These are phyloP conservation scores for Acipenser transmontanus DNA, from an alignment of 2,797 vertebrate genomes.

Conservation along the genomic window DNA sequence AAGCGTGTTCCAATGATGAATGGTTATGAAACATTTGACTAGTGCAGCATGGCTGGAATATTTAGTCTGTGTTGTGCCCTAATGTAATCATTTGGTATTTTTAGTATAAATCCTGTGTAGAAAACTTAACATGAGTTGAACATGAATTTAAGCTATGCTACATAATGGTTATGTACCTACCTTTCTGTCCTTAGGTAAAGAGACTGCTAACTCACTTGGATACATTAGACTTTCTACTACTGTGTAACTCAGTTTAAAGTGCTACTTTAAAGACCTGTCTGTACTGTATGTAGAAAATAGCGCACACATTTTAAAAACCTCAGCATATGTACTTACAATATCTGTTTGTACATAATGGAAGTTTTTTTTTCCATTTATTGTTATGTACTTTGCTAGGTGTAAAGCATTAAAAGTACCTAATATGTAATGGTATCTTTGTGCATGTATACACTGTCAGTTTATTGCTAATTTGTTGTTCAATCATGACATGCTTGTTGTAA, in stretches of 20 bases:
- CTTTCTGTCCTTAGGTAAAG: neutral
- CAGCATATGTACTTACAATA: slow-evolving; percentile 2
- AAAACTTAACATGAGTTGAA: slow-evolving; percentile 5
- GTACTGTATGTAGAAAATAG: slow-evolving; percentile 11
- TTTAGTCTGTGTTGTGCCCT: too few species aligned
- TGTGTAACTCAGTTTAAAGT: slow-evolving; percentile 6
- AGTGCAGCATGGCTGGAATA: too few species aligned
- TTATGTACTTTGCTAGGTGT: slow-evolving; percentile 8
- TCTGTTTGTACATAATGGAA: slow-evolving; percentile 7
- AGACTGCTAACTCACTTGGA: slow-evolving; percentile 1
- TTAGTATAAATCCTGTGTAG: neutral
- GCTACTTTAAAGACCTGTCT: slow-evolving; percentile 1
- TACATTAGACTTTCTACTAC: slow-evolving; percentile 1
- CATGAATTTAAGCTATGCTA: neutral
- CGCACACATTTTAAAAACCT: slow-evolving; percentile 1
- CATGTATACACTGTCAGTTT: slow-evolving; percentile 16
- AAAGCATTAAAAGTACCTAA: slow-evolving; percentile 2
- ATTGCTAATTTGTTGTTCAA: slow-evolving; percentile 11
- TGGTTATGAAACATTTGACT: too few species aligned
- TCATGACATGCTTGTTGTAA: slow-evolving; percentile 66
- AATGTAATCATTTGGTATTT: neutral
- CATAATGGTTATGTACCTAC: neutral
- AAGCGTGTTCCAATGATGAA: too few species aligned
- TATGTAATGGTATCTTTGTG: slow-evolving; percentile 7
- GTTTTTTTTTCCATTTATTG: neutral